phyloP scores from a whole-genome alignment of 1,140 invertebrate genomes.

The Neotoxoptera formosana region DNA sequence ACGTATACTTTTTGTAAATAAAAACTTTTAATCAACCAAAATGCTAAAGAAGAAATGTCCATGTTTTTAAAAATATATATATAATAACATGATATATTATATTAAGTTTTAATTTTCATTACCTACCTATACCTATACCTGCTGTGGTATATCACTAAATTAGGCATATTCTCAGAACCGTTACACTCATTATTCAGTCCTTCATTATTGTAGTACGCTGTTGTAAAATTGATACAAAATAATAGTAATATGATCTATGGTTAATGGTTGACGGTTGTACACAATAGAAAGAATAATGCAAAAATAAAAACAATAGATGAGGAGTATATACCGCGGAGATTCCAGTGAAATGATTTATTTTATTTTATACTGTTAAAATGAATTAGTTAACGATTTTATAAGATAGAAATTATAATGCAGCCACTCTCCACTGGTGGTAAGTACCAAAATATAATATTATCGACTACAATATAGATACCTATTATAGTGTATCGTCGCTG shows the following conservation, averaged over 20 bases:
- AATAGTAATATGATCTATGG: neutral
- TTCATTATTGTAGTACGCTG: neutral
- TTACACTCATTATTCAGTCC: neutral
- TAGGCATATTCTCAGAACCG: neutral
- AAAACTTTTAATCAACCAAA: too few relatives aligned
- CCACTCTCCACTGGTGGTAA: neutral
- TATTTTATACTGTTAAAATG: neutral
- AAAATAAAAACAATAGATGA: neutral
- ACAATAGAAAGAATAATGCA: neutral
- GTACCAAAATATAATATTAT: neutral
- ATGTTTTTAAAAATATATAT: neutral
- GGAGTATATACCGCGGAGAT: neutral
- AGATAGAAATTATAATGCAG: neutral
- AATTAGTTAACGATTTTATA: neutral
- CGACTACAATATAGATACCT: neutral
- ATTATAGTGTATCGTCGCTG: neutral
- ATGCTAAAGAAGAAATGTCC: neutral
- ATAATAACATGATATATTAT: neutral
- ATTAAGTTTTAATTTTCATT: neutral
- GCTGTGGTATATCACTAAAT: neutral
- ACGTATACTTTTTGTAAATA: too few relatives aligned
- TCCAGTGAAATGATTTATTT: neutral
- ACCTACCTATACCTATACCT: neutral
- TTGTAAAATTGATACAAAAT: neutral
- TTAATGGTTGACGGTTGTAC: neutral